Base-by-base conservation (phyloP, 2,113 vertebrate genomes). In the Dromaius novaehollandiae region DNA sequence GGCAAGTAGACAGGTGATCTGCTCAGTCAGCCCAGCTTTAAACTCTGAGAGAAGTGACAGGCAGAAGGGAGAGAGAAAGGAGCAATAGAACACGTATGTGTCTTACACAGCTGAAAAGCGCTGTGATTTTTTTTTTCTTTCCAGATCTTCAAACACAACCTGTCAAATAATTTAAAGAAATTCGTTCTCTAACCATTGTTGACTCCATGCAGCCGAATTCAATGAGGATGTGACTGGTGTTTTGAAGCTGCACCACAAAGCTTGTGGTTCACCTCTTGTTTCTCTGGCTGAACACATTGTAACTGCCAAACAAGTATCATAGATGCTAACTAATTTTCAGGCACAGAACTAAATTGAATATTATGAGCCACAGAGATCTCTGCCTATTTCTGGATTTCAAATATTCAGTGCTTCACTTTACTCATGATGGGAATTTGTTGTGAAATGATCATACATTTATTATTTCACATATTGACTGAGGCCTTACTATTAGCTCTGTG, bases 151-250 rank as follows among this genome's bases (percentile, higher is more conserved):
- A 87, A 84, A 75, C 26, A 65, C 68, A 9, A 14, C 56, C 66
- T 87, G 51, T 87, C 87, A 94, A 82, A 90, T 83, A 88, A 94
- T 88, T 76, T 82, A 83, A 63, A 56, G 63, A 76, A 69, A 73
- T 82, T 85, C 25, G 9, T 89, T 87, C 65, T 76, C 34, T 92
- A 90, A 42, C 65, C 24, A n/a, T 76, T 80, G 68, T 84, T 92
- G 56, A 66, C 40, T 92, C 51, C 0, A 0, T 55, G 81, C 0
- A 0, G 74, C 74, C 82, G 82, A 91, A 89, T 91, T 91, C 84
- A 89, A 1, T 51, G 74, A 86, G 81, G 70, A 69, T 91, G 48
- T 93, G 94, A 89, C 81, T 73, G 70, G 28, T 69, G 44, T 89
- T 95, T 79, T 79, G 78, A 96, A 82, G 87, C 61, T 79, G 80